A percentile compares a stretch with the other conserved stretches of the same genome.
These are phyloP conservation scores for Cheracebus regulus DNA, from an alignment of 2,797 vertebrate genomes.

Conservation along the genomic window DNA sequence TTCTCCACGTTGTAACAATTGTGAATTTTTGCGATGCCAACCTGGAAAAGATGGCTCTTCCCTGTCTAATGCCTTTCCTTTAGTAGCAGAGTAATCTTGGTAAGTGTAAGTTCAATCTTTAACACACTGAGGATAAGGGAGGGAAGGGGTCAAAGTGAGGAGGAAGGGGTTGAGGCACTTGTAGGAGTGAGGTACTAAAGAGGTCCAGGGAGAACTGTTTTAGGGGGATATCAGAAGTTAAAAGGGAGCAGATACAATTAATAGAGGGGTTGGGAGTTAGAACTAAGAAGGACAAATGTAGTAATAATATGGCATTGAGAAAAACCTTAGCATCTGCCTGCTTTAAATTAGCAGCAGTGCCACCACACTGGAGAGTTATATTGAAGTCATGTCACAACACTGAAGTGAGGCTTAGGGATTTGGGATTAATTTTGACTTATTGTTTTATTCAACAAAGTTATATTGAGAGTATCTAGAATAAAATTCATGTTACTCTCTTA, in stretches of 20 bases:
- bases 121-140: not conserved
- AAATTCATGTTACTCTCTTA: not conserved
- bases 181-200: not conserved
- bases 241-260: not conserved
- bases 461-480: not conserved
- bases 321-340: not conserved
- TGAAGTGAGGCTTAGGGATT: not conserved
- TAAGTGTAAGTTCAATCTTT: not conserved
- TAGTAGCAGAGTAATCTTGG: not conserved
- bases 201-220: not conserved
- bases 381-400: not conserved
- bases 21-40: not conserved
- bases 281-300: not conserved
- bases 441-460: not conserved
- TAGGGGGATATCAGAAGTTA: not conserved
- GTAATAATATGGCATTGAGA: not conserved
- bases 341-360: not conserved
- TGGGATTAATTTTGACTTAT: not conserved
- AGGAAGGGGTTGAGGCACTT: not conserved
- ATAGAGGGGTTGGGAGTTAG: no score
- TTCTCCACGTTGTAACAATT: not conserved
- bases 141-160: not conserved
- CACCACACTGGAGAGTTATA: no score
- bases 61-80: not conserved
- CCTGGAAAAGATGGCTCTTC: not conserved